phyloP scores from a whole-genome alignment of 2,113 vertebrate species.

The Oncorhynchus nerka region DNA sequence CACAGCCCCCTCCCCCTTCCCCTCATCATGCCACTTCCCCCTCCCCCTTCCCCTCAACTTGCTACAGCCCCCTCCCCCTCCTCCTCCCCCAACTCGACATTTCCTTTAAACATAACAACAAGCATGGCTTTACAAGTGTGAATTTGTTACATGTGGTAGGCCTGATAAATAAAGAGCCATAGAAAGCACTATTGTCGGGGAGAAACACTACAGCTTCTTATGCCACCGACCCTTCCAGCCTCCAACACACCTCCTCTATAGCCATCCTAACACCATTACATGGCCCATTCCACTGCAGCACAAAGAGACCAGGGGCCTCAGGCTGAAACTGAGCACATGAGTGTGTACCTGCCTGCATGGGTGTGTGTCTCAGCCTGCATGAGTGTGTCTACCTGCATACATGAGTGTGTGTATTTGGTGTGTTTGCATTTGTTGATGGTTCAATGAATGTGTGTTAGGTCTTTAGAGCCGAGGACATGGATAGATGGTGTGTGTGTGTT shows the following conservation, averaged over 20 bases:
- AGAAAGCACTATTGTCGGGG: not conserved
- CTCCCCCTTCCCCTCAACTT: not conserved
- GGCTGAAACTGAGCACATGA: not conserved
- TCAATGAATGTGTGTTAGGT: not conserved
- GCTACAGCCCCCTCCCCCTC: not conserved
- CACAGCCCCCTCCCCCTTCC: not conserved
- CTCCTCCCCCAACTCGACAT: not conserved
- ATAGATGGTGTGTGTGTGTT: not conserved
- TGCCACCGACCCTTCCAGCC: not conserved
- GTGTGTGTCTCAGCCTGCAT: not conserved
- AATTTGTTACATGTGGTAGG: not conserved
- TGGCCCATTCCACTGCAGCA: conserved; percentile 8
- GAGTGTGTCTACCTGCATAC: not conserved
- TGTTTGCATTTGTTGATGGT: not conserved
- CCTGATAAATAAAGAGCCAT: not conserved
- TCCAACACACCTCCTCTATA: not conserved
- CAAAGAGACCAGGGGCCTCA: not conserved
- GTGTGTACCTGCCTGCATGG: not conserved
- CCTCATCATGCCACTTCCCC: not conserved
- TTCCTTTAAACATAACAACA: not conserved
- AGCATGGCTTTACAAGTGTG: not conserved
- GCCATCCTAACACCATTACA: conserved; percentile 2
- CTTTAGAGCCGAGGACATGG: not conserved
- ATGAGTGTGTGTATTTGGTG: not conserved
- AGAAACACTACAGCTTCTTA: not conserved